phyloP scores from a whole-genome alignment of 2,888 invertebrate genomes.

The Noctua janthe region DNA sequence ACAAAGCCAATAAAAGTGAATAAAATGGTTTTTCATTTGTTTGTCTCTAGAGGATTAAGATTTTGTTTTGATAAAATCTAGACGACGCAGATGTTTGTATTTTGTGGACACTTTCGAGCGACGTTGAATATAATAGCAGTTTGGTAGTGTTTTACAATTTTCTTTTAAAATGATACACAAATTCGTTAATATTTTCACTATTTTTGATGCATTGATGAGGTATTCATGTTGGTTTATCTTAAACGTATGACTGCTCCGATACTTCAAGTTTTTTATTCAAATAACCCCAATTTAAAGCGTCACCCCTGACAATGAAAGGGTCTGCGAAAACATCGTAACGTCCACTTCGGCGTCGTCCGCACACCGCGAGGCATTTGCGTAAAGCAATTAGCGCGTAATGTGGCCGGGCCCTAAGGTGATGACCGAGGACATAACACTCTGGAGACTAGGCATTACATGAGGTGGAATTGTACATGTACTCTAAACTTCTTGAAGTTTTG shows the following conservation, averaged over 20 bases:
- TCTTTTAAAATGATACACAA: neutral
- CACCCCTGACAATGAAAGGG: conserved; percentile 70
- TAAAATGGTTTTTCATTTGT: conserved; percentile 60
- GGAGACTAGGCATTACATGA: conserved; percentile 23
- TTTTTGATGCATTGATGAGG: neutral
- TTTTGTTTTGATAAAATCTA: conserved; percentile 23
- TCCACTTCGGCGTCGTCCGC: conserved; percentile 71
- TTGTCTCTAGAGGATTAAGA: conserved; percentile 41
- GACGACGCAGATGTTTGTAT: conserved; percentile 5
- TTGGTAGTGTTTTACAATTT: neutral
- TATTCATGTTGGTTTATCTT: neutral
- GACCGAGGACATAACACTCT: conserved; percentile 48
- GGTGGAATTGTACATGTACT: neutral
- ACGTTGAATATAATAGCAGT: neutral
- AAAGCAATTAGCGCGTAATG: conserved; percentile 88
- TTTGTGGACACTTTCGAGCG: neutral
- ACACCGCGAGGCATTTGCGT: conserved; percentile 82
- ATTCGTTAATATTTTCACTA: neutral
- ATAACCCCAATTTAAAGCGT: neutral
- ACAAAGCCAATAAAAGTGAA: conserved; percentile 67
- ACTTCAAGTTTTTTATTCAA: neutral
- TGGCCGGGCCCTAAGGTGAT: conserved; percentile 77
- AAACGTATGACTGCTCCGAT: neutral
- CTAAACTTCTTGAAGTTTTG: conserved; percentile 33
- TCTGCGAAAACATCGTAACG: conserved; percentile 72